Evolutionary conservation across 2,797 vertebrate genomes (phyloP).

Genomic region (Enteromius thamalakanensis): DNA sequence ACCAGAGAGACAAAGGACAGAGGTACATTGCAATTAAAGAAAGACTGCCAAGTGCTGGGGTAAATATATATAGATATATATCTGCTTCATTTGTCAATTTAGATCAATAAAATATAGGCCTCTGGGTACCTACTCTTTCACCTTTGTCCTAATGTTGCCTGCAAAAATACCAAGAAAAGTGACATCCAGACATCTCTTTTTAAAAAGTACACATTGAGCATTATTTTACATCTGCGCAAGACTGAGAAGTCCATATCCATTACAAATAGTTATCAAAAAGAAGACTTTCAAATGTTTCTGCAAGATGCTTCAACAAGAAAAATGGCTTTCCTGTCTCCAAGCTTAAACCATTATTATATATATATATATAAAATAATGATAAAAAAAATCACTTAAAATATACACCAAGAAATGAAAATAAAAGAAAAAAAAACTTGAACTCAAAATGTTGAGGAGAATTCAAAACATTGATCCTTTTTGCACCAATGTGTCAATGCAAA

Average conservation of each 20-base stretch:
- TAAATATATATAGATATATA: conserved; percentile 89
- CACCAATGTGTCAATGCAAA: conserved; percentile 77
- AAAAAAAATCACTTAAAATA: conserved; percentile 84
- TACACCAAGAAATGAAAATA: conserved; percentile 86
- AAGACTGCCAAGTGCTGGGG: conserved; percentile 99
- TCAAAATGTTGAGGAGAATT: conserved; percentile 76
- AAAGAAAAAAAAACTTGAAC: conserved; percentile 81
- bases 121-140: conserved; percentile 78
- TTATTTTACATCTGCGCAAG: conserved; percentile 84
- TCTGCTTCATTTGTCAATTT: conserved; percentile 90
- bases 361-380: conserved; percentile 78
- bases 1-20: conserved; percentile 83
- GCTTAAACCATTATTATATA: conserved; percentile 83
- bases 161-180: conserved; percentile 84
- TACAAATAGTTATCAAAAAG: conserved; percentile 89
- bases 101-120: conserved; percentile 86
- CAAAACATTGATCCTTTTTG: conserved; percentile 84
- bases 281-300: conserved; percentile 78
- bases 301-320: conserved; percentile 80
- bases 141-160: conserved; percentile 81
- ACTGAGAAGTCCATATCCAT: conserved; percentile 85
- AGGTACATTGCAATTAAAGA: conserved; percentile 95
- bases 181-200: conserved; percentile 79
- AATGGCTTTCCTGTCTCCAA: conserved; percentile 80
- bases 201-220: conserved; percentile 83